phyloP scores from a whole-genome alignment of 2,888 invertebrate genomes.

The Drosophila maculinotata region DNA sequence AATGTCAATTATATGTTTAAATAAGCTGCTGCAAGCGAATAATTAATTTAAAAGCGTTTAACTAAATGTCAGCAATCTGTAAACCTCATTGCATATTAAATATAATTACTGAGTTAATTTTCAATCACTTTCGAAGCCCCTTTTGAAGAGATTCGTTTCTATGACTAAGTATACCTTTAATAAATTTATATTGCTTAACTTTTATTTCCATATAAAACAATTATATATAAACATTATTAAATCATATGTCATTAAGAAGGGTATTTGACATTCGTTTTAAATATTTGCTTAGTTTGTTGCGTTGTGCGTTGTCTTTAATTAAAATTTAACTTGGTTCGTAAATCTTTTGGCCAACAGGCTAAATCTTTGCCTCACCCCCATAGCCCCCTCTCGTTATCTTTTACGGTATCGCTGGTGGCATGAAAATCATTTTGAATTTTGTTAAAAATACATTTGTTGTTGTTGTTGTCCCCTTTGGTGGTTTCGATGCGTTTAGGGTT shows the following conservation, averaged over 20 bases:
- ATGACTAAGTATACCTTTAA: no score
- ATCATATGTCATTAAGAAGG: not conserved
- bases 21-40: no score
- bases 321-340: constrained; percentile 60
- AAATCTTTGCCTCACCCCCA: not conserved
- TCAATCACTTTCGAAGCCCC: no score
- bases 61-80: no score
- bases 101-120: no score
- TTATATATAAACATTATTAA: no score
- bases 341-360: constrained; percentile 37
- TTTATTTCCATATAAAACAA: no score
- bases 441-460: constrained; percentile 51
- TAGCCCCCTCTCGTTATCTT: constrained; percentile 11
- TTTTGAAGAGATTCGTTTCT: no score
- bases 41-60: no score
- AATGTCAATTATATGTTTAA: no score
- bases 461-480: constrained; percentile 47
- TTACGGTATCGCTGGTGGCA: constrained; percentile 44
- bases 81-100: no score
- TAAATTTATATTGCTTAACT: no score
- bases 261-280: constrained; percentile 15
- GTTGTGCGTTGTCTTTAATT: constrained; percentile 58
- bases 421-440: constrained; percentile 64
- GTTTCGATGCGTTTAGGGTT: constrained; percentile 69
- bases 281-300: not conserved